These are phyloP conservation scores for Acrocephalus arundinaceus DNA, from an alignment of 2,113 vertebrate species.

Conservation along the genomic window DNA sequence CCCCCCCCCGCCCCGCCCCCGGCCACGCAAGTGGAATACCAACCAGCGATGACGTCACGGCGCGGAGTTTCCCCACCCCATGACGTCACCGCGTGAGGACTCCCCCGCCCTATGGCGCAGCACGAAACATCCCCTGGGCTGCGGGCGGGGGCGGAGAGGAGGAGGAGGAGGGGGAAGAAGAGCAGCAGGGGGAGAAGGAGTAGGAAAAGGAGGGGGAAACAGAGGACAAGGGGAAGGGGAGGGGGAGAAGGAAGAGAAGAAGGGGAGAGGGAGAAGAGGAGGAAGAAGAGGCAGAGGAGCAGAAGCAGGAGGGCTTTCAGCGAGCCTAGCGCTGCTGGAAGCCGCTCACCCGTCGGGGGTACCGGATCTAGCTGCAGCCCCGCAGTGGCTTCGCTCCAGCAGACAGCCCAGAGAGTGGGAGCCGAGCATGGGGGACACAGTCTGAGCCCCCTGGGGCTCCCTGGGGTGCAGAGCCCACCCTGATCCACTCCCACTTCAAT, in stretches of 20 bases:
- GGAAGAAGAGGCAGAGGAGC: not conserved
- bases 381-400: not conserved
- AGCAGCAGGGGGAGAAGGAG: not conserved
- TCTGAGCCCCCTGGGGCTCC: not conserved
- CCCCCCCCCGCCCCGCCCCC: too few species aligned
- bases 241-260: not conserved
- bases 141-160: not conserved
- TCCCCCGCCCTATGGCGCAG: constrained; percentile 12
- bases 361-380: not conserved
- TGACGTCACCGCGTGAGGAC: constrained; percentile 43
- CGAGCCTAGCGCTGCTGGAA: not conserved
- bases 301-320: not conserved
- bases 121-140: not conserved
- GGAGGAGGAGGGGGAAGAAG: not conserved
- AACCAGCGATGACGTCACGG: constrained; percentile 32
- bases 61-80: constrained; percentile 42
- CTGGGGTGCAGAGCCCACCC: not conserved
- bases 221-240: not conserved
- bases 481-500: not conserved
- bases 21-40: not conserved
- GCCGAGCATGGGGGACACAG: not conserved
- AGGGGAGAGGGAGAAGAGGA: not conserved
- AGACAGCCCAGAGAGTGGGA: not conserved
- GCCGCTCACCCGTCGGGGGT: not conserved
- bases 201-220: not conserved